Evolutionary conservation across 2,888 invertebrate species (phyloP), one percentile per base, ranked within the genome.

Genomic region (Balanococcus diminutus): DNA sequence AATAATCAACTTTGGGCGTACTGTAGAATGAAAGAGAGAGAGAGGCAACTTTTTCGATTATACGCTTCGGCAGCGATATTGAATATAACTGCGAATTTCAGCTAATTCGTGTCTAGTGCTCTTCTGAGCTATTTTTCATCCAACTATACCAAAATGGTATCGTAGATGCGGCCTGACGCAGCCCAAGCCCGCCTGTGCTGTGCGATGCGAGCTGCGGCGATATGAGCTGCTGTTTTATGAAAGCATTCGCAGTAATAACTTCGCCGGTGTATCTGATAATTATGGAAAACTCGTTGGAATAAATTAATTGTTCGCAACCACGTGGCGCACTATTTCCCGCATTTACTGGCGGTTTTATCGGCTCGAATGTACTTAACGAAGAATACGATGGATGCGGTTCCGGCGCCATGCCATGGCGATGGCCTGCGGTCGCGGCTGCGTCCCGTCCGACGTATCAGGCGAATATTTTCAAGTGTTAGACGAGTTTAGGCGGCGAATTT

Each of bases 251-350:
- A 56, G 46, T 3, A 25, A 25, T 28, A 67, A 67, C 61, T 67
- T 67, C 9, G 28, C 61, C 28, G 25, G 61, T 28, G 61, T 36
- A 8, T 67, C 28, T 67, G 61, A 67, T 67, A 67, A 67, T 67
- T 67, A 67, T 67, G 61, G 61, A 67, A 67, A 67, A 67, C 61
- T 67, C 61, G 61, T 67, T n/a, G 61, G 61, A 67, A 67, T 67
- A 67, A 67, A 67, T 67, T 67, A 67, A 67, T 67, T 28, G 61
- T 67, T 67, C 61, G 61, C 14, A 67, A 67, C 61, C 61, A 67
- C 61, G 61, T 67, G 61, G 28, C 61, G 14, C 61, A 28, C 22
- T 67, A 19, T 67, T 67, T 67, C 22, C 22, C 61, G n/a, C 46
- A 67, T 67, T 67, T 67, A 14, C 61, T 14, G 61, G 61, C 61